phyloP scores from a whole-genome alignment of 2,113 vertebrate species.

The Corythaeola cristata region DNA sequence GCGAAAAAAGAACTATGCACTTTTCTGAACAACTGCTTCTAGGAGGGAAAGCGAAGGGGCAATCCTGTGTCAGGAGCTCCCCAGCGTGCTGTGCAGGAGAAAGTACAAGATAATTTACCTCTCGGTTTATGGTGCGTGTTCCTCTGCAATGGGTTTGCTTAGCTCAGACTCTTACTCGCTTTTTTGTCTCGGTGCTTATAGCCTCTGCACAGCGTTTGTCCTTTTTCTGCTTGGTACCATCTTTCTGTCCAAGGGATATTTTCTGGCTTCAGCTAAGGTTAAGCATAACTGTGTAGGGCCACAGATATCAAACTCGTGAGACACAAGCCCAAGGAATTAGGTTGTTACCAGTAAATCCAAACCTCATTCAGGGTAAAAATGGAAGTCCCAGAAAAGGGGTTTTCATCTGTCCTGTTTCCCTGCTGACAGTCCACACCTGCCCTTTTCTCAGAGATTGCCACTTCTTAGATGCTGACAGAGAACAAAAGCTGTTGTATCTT shows the following conservation, averaged over 20 bases:
- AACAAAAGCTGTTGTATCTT: not conserved
- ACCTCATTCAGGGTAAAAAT: not conserved
- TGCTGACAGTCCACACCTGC: not conserved
- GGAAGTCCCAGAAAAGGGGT: not conserved
- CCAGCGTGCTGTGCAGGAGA: accelerated
- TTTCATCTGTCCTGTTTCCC: not conserved
- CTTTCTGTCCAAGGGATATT: not conserved
- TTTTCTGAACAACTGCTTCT: not conserved
- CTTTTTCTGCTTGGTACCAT: not conserved
- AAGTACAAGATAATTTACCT: not conserved
- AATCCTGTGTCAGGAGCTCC: not conserved
- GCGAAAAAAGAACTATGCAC: not conserved
- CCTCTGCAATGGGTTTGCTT: not conserved
- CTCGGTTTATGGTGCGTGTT: accelerated
- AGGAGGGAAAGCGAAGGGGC: not conserved
- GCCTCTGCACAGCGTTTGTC: not conserved
- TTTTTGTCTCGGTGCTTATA: not conserved
- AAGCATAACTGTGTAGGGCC: not conserved
- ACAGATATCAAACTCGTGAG: not conserved
- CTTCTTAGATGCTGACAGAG: not conserved
- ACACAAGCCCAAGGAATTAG: not conserved
- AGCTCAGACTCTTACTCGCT: not conserved
- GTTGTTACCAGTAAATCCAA: not conserved
- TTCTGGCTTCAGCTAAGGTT: not conserved
- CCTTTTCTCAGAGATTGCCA: not conserved